Conservation (phyloP, 1,140 invertebrate species). For the Musca vetustissima region DNA sequence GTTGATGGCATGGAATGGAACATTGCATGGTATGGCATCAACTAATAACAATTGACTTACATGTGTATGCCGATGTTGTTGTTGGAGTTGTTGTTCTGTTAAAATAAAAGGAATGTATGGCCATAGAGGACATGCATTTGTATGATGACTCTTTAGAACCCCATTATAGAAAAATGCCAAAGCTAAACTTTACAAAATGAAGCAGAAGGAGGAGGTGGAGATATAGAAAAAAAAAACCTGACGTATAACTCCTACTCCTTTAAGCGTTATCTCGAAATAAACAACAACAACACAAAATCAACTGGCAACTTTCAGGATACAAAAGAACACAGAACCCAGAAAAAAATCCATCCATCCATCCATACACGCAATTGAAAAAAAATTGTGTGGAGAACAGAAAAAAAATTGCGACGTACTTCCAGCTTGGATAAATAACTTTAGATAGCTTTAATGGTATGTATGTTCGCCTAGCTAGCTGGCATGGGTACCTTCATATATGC, state of each 20-base stretch:
- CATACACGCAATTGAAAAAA: constrained; percentile 15
- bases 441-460: constrained; percentile 1
- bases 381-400: too few species aligned
- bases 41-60: background rate
- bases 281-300: constrained; percentile 2
- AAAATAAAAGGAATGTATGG: too few species aligned
- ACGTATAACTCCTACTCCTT: constrained; percentile 14
- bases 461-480: too few species aligned
- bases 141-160: too few species aligned
- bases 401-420: too few species aligned
- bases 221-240: too few species aligned
- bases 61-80: too few species aligned
- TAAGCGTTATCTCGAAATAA: constrained; percentile 13
- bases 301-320: background rate
- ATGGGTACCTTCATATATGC: too few species aligned
- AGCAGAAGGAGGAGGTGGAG: too few species aligned
- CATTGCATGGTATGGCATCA: background rate
- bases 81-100: too few species aligned
- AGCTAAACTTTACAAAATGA: background rate
- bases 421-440: constrained; percentile 1
- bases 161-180: constrained; percentile 8
- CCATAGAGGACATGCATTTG: too few species aligned
- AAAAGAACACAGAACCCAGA: too few species aligned
- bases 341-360: background rate
- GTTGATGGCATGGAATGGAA: background rate